A percentile compares a stretch with the other conserved stretches of the same genome.
These are phyloP conservation scores for Ciconia stormi DNA, from an alignment of 2,113 vertebrate genomes.

Conservation along the genomic window DNA sequence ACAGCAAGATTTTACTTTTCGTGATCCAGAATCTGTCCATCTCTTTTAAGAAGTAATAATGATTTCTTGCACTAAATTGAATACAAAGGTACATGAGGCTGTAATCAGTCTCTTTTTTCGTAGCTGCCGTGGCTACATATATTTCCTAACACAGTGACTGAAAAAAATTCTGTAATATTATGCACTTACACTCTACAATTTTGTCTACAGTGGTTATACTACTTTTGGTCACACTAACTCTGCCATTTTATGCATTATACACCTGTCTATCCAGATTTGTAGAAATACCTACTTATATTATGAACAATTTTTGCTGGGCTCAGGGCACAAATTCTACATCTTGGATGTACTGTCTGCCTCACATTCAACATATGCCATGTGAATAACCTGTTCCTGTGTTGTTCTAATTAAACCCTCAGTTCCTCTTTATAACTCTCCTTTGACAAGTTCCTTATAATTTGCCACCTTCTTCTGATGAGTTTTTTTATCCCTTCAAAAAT, in stretches of 20 bases:
- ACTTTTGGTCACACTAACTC: background rate
- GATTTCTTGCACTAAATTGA: background rate
- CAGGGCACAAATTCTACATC: background rate
- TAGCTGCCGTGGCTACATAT: background rate
- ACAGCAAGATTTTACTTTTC: background rate
- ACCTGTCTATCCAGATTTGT: background rate
- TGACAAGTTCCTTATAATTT: background rate
- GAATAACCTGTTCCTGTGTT: background rate
- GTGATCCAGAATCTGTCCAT: background rate
- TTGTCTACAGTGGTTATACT: background rate
- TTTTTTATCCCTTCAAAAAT: background rate
- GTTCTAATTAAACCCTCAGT: background rate
- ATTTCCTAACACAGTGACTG: background rate
- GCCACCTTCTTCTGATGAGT: background rate
- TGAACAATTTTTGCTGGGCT: background rate
- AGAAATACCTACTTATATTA: background rate
- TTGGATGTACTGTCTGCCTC: background rate
- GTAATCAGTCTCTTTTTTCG: background rate
- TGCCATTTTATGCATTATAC: background rate
- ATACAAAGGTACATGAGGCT: background rate
- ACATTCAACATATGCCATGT: background rate
- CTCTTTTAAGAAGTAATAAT: background rate
- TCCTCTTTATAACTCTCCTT: background rate
- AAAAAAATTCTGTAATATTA: background rate
- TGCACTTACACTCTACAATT: background rate